Evolutionary conservation across 2,113 vertebrate genomes (phyloP), one percentile per base, ranked within the genome.

Genomic region (Tachysurus fulvidraco): DNA sequence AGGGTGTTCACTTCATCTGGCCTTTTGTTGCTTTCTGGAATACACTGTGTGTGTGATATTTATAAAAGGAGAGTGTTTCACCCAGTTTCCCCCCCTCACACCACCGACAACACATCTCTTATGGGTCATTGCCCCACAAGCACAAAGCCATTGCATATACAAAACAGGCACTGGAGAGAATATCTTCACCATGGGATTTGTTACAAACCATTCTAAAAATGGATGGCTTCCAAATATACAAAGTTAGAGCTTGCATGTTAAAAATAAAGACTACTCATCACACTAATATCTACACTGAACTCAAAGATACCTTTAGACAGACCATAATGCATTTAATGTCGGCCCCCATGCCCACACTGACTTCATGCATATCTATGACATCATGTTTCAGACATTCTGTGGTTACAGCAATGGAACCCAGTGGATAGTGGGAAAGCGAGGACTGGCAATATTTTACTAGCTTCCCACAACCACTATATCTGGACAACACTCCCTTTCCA

Each of bases 401-500:
- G 84, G 28, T 86, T 69, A 73, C 17, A 30, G 25, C 17, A 60
- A 54, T 67, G 36, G 19, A 73, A 57, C 65, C n/a, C 41, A 60
- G 5, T 59, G 78, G 65, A 44, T 50, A 74, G 25, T 13, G 76
- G 77, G 52, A 55, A 67, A 41, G 30, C 78, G 25, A 44, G 1
- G 23, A 44, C 57, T 81, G 78, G 30, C 55, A 25, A 60, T 60
- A 69, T 54, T 86, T 52, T 28, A 83, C 55, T 25, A 76, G 55
- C 80, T 76, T 82, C 52, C 69, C 69, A 76, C 71, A 73, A 55
- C 44, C 80, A 14, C n/a, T 46, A 60, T 69, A 78, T 86, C 76
- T 86, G 62, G 74, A 79, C 60, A 67, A 52, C 85, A 83, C 55
- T 65, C 69, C 28, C 59, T 54, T 65, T 83, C 86, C 86, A 87